phyloP scores from a whole-genome alignment of 1,140 invertebrate species.

The Musca vetustissima region DNA sequence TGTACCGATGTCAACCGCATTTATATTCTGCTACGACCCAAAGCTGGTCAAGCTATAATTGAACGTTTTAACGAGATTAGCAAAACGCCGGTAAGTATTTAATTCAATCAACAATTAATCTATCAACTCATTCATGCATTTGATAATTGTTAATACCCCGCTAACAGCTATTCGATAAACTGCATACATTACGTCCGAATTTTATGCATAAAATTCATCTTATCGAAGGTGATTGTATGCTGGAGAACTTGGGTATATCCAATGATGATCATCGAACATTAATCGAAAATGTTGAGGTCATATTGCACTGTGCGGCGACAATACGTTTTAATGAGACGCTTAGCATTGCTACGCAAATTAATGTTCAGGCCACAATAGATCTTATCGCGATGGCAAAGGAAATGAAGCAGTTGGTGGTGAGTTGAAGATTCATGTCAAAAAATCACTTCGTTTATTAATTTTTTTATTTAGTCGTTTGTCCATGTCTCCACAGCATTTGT shows the following conservation, averaged over 20 bases:
- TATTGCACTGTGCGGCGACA: slow-evolving; percentile 85
- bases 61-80: slow-evolving; percentile 68
- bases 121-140: not conserved
- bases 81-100: slow-evolving; percentile 49
- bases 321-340: slow-evolving; percentile 79
- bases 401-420: slow-evolving; percentile 72
- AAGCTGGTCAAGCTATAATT: slow-evolving; percentile 69
- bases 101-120: not conserved
- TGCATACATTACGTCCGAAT: not conserved
- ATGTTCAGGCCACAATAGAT: slow-evolving; percentile 61
- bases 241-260: slow-evolving; percentile 68
- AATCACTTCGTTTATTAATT: too few relatives aligned
- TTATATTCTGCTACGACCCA: slow-evolving; percentile 73
- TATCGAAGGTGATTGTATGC: slow-evolving; percentile 60
- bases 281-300: slow-evolving; percentile 61
- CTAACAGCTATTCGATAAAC: not conserved
- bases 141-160: not conserved
- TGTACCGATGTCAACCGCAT: slow-evolving; percentile 72
- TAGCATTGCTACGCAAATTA: slow-evolving; percentile 63
- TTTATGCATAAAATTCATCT: slow-evolving; percentile 36
- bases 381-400: slow-evolving; percentile 60
- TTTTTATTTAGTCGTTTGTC: slow-evolving; percentile 53
- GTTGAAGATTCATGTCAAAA: not conserved
- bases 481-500: slow-evolving; percentile 76
- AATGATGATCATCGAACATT: slow-evolving; percentile 57